A percentile compares a stretch with the other conserved stretches of the same genome.
Evolutionary conservation across 2,888 invertebrate genomes (phyloP).

Genomic region (Mythimna impura): DNA sequence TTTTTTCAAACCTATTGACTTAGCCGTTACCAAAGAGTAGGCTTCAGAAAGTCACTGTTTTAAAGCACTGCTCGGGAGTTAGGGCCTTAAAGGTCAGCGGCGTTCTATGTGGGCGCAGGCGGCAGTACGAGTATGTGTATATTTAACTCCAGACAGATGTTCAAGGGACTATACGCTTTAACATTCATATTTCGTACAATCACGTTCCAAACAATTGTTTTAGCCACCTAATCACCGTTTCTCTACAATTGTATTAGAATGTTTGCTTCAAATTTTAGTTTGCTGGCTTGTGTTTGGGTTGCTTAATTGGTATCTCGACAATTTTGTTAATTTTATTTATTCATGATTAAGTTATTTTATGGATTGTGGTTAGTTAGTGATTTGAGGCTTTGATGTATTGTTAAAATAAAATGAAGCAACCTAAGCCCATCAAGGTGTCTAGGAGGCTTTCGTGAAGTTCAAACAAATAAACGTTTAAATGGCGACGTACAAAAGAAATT

Average conservation of each 20-base stretch:
- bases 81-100: too few species aligned
- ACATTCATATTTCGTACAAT: constrained; percentile 35
- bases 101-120: too few species aligned
- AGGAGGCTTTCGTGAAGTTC: background rate
- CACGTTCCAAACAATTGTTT: constrained; percentile 29
- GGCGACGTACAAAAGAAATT: background rate
- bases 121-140: too few species aligned
- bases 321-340: constrained; percentile 51
- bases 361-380: background rate
- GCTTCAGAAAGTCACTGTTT: too few species aligned
- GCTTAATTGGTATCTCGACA: constrained; percentile 43
- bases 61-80: too few species aligned
- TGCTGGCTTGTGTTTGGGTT: constrained; percentile 40
- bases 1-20: too few species aligned
- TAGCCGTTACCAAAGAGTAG: too few species aligned
- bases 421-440: background rate
- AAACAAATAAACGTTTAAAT: background rate
- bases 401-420: background rate
- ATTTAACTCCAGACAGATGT: too few species aligned
- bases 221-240: constrained; percentile 42
- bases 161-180: background rate
- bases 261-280: constrained; percentile 49
- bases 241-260: constrained; percentile 43
- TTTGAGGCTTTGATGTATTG: background rate
- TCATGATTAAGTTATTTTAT: constrained; percentile 45